Conservation (phyloP, 2,797 vertebrate species). For the Alectoris magna region DNA sequence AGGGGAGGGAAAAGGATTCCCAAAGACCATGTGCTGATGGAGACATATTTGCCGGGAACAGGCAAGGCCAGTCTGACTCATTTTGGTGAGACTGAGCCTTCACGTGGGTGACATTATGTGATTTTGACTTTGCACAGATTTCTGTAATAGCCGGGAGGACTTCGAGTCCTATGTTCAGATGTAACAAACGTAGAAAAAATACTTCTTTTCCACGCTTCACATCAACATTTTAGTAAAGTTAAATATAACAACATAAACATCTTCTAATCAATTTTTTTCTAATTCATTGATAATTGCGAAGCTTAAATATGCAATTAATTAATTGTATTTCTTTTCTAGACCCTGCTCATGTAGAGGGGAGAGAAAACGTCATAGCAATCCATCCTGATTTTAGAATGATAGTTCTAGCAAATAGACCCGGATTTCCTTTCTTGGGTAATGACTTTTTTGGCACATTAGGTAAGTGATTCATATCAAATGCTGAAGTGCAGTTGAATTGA, state of each 20-base stretch:
- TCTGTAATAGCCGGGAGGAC: neutral
- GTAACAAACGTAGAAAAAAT: neutral
- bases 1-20: neutral
- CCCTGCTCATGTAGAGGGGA: slow-evolving; percentile 76
- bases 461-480: slow-evolving; percentile 72
- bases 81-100: neutral
- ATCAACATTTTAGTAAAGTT: neutral
- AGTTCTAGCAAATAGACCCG: slow-evolving; percentile 95
- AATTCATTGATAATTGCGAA: slow-evolving; percentile 6
- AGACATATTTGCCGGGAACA: neutral
- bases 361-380: slow-evolving; percentile 87
- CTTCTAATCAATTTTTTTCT: neutral
- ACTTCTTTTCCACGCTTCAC: neutral
- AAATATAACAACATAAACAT: neutral
- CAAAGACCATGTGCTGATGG: neutral
- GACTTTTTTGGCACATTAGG: slow-evolving; percentile 97
- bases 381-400: slow-evolving; percentile 98
- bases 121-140: neutral
- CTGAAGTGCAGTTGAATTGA: neutral
- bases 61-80: neutral
- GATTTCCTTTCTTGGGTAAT: slow-evolving; percentile 97
- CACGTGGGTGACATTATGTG: neutral
- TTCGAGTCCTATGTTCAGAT: neutral
- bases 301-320: slow-evolving; percentile 30
- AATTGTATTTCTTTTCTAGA: slow-evolving; percentile 77